Conservation (phyloP, 2,888 invertebrate species). For the Watsonalla binaria region DNA sequence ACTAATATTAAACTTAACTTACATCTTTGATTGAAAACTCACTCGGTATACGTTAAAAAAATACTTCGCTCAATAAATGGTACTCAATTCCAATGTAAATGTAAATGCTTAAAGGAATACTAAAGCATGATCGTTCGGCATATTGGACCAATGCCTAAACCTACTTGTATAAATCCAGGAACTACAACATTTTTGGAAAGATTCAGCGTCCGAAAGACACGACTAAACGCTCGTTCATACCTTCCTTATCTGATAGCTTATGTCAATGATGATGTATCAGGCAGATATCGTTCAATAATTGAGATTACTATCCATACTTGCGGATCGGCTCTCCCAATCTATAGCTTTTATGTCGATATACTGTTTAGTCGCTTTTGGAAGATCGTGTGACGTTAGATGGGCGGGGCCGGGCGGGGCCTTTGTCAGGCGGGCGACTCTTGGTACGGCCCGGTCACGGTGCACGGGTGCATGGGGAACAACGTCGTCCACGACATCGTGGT, state of each 20-base stretch:
- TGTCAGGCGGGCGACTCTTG: constrained; percentile 81
- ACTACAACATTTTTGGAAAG: constrained; percentile 63
- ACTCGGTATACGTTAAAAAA: constrained; percentile 66
- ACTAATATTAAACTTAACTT: constrained; percentile 69
- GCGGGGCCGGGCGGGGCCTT: constrained; percentile 31
- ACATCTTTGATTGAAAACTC: constrained; percentile 77
- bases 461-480: constrained; percentile 91
- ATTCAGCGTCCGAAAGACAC: constrained; percentile 35
- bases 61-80: constrained; percentile 54
- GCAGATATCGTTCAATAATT: too few relatives aligned
- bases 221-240: not conserved
- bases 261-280: too few relatives aligned
- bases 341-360: not conserved
- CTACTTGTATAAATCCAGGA: constrained; percentile 45
- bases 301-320: too few relatives aligned
- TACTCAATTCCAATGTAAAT: constrained; percentile 62
- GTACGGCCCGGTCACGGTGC: constrained; percentile 91
- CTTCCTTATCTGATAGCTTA: too few relatives aligned
- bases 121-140: constrained; percentile 31
- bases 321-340: too few relatives aligned
- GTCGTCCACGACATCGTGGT: constrained; percentile 92
- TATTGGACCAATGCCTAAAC: constrained; percentile 40
- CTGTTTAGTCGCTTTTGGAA: not conserved
- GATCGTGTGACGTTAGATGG: not conserved
- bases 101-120: constrained; percentile 57